phyloP scores from a whole-genome alignment of 2,113 vertebrate species.

The Felis catus region DNA sequence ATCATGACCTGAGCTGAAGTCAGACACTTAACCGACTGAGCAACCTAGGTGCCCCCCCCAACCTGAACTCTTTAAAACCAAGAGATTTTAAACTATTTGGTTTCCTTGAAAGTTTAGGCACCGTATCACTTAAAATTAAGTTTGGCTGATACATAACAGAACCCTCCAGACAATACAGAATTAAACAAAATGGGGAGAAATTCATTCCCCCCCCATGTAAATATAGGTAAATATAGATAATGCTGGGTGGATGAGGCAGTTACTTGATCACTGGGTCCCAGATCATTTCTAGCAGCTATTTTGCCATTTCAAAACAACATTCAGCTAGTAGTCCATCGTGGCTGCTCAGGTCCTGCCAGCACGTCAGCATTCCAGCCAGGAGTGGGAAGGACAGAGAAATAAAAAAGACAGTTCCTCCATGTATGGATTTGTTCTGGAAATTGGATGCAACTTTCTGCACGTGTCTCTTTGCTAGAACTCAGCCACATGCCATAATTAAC shows the following conservation, averaged over 20 bases:
- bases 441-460: neutral
- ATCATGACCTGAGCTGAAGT: no score
- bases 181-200: neutral
- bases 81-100: neutral
- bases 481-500: neutral
- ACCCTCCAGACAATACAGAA: neutral
- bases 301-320: neutral
- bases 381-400: neutral
- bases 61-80: neutral
- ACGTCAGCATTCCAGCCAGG: neutral
- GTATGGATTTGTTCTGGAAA: neutral
- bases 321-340: neutral
- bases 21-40: no score
- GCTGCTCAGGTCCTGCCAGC: neutral
- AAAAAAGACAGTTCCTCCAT: neutral
- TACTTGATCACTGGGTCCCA: neutral
- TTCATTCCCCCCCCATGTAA: neutral
- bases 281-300: neutral
- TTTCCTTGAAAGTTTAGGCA: neutral
- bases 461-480: neutral
- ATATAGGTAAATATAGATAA: neutral
- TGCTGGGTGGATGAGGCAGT: neutral
- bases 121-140: neutral
- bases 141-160: slow-evolving; percentile 27
- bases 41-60: no score